Evolutionary conservation across 2,797 vertebrate species (phyloP), one percentile per base, ranked within the genome.

Genomic region (Sebastiscus tertius): DNA sequence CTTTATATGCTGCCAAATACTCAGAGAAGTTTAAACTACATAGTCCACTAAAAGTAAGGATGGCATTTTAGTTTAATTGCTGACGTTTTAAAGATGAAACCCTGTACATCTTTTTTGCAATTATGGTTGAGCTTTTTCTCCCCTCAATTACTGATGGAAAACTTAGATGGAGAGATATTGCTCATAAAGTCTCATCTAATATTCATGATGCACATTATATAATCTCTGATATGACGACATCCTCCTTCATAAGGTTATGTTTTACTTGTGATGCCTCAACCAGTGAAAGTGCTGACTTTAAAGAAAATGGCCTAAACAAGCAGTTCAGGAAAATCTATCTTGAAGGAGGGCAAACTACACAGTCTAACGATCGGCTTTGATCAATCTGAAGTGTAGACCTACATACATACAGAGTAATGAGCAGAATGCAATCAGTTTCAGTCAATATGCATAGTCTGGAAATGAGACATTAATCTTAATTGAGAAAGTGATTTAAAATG

Each of bases 151-250:
- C 26, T 65, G 42, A 60, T 62, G 8, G 46, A 24, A 62, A 49
- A 2, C 49, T 71, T 65, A 36, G 31, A 72, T 42, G 24, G 22
- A 27, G 10, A 65, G 66, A 55, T 46, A 26, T 8, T 52, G 10
- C 26, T 33, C 10, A 12, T 14, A 42, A 52, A 77, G 6, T 36
- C 58, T 36, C 55, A 71, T 83, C 20, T 59, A 72, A 59, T 73
- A 70, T 66, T 75, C 20, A 81, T 70, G 1, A 29, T 49, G 2
- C 20, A 61, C 29, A 42, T 64, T 13, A 27, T 54, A 29, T 71
- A 4, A 61, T 56, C 26, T 62, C 12, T 70, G 10, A 46, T 18
- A 58, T 59, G 24, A 31, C 33, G 59, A 26, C 55, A 52, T 76
- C 67, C 9, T 52, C 46, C 18, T 12, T 54, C 6, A 59, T 66